Evolutionary conservation across 2,797 vertebrate genomes (phyloP).

Genomic region (Selene dorsalis): DNA sequence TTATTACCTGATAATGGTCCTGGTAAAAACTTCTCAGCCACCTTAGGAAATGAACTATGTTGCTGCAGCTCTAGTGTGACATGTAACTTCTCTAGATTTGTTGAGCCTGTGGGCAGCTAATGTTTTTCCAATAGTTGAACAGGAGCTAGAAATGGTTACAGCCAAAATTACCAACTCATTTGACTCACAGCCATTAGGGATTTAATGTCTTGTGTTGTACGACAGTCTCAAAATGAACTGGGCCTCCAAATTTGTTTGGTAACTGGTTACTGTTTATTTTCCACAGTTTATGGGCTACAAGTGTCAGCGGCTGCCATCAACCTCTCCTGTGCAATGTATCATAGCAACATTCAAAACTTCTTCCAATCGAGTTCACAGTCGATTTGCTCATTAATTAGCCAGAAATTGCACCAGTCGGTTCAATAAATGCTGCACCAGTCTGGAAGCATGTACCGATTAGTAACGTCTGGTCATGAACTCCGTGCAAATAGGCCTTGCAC

Average conservation of each 20-base stretch:
- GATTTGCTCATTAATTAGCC: slow-evolving; percentile 78
- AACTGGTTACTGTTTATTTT: slow-evolving; percentile 41
- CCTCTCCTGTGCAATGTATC: slow-evolving; percentile 41
- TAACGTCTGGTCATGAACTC: slow-evolving; percentile 69
- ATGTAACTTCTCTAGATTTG: slow-evolving; percentile 21
- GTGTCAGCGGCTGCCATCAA: slow-evolving; percentile 48
- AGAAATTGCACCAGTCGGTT: slow-evolving; percentile 59
- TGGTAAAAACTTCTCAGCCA: slow-evolving; percentile 16
- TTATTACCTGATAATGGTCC: slow-evolving; percentile 29
- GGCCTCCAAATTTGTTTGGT: slow-evolving; percentile 15
- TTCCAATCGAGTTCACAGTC: slow-evolving; percentile 53
- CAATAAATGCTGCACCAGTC: slow-evolving; percentile 62
- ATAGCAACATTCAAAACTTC: slow-evolving; percentile 42
- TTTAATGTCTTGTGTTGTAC: slow-evolving; percentile 8
- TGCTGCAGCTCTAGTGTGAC: slow-evolving; percentile 10
- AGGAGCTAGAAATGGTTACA: background rate
- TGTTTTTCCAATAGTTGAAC: slow-evolving; percentile 24
- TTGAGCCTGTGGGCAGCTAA: slow-evolving; percentile 11
- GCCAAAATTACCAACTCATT: slow-evolving; percentile 48
- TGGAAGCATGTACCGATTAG: slow-evolving; percentile 70
- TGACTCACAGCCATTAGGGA: slow-evolving; percentile 24
- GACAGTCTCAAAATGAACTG: slow-evolving; percentile 12
- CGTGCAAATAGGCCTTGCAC: slow-evolving; percentile 62
- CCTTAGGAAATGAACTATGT: slow-evolving; percentile 24
- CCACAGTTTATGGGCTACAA: slow-evolving; percentile 21